These are phyloP conservation scores for Calliopsis andreniformis DNA, from an alignment of 1,140 invertebrate species.

Conservation along the genomic window DNA sequence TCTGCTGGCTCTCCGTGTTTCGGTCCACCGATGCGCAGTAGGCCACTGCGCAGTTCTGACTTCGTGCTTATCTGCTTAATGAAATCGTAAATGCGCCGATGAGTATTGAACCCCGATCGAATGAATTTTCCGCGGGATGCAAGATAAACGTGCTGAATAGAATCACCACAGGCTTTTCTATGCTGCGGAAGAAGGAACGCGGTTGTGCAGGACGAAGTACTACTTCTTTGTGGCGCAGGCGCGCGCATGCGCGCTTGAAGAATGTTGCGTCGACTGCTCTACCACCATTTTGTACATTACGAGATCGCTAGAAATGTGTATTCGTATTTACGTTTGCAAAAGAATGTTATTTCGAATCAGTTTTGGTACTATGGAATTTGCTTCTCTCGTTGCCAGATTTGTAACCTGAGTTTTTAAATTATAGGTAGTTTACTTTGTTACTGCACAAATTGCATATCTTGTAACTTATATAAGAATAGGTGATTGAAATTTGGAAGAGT, in stretches of 20 bases:
- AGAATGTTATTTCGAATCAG: background rate
- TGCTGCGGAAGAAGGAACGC: background rate
- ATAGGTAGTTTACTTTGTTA: too few relatives aligned
- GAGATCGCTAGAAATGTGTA: background rate
- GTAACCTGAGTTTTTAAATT: background rate
- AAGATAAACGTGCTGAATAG: background rate
- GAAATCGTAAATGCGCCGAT: conserved; percentile 2
- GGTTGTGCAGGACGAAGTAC: conserved; percentile 37
- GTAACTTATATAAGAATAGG: too few relatives aligned
- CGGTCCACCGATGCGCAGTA: conserved; percentile 37
- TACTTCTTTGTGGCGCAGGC: conserved; percentile 52
- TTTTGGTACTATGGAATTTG: background rate
- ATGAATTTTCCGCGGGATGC: background rate
- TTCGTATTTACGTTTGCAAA: conserved; percentile 17
- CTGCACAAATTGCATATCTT: too few relatives aligned
- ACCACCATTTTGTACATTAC: conserved; percentile 37
- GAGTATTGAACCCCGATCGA: conserved; percentile 2
- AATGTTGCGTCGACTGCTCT: conserved; percentile 32
- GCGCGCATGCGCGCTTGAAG: conserved; percentile 29
- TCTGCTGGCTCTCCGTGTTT: conserved; percentile 22
- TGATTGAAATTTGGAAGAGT: background rate
- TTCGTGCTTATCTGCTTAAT: conserved; percentile 8
- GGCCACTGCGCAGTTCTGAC: conserved; percentile 35
- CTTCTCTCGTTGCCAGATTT: background rate
- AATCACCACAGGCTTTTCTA: conserved; percentile 1